These are phyloP conservation scores for Tretioscincus oriximinensis DNA, from an alignment of 2,113 vertebrate species.

Conservation along the genomic window DNA sequence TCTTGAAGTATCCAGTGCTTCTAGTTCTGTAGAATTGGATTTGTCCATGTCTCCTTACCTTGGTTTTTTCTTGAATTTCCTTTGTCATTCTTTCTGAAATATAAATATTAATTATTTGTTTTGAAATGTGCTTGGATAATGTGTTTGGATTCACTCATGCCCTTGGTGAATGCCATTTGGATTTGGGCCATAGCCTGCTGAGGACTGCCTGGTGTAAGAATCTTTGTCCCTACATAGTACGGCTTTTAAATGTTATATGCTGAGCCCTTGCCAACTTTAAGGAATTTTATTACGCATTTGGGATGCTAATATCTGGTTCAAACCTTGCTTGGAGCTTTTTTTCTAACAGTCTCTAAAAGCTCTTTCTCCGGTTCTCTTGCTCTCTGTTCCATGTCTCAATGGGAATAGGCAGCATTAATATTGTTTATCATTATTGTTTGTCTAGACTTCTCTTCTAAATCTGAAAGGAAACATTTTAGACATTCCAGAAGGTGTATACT, in stretches of 20 bases:
- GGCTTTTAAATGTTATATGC: not conserved
- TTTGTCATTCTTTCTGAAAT: not conserved
- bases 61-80: not conserved
- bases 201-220: no score
- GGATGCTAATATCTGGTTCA: not conserved
- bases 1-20: not conserved
- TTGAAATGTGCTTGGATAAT: no score
- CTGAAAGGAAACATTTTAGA: not conserved
- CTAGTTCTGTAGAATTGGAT: not conserved
- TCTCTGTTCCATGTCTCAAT: not conserved
- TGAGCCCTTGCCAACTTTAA: not conserved
- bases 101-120: no score
- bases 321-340: not conserved
- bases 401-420: no score
- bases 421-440: not conserved
- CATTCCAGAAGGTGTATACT: not conserved
- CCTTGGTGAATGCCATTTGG: no score
- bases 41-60: not conserved
- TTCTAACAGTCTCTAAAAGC: not conserved
- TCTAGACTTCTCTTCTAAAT: not conserved
- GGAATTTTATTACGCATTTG: not conserved
- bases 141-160: no score
- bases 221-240: no score
- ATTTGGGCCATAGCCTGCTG: no score
- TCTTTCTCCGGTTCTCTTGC: not conserved